Conservation (phyloP, 2,797 vertebrate genomes). For the Adrianichthys oophorus region DNA sequence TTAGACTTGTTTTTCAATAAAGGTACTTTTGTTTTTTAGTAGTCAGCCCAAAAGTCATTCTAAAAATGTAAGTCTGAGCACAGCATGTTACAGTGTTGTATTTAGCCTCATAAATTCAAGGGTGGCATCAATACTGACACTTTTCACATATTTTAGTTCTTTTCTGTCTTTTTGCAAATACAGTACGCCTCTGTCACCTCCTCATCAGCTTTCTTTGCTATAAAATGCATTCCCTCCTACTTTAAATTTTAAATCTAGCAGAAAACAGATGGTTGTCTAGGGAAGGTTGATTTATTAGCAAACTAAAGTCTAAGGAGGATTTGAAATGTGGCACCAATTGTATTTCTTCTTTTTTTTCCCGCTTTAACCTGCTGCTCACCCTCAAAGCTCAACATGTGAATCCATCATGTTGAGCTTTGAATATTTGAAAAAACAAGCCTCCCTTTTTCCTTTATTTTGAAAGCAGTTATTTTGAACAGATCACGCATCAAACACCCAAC, state of each 20-base stretch:
- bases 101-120: too few species aligned
- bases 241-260: conserved; percentile 72
- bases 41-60: too few species aligned
- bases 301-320: conserved; percentile 46
- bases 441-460: conserved; percentile 9
- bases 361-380: conserved; percentile 62
- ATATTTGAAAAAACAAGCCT: conserved; percentile 3
- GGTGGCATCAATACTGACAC: not conserved
- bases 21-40: too few species aligned
- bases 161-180: conserved; percentile 52
- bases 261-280: conserved; percentile 59
- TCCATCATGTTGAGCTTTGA: conserved; percentile 46
- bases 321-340: conserved; percentile 63
- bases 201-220: conserved; percentile 61
- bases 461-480: not conserved
- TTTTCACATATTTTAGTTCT: conserved; percentile 24
- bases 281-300: conserved; percentile 47
- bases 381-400: conserved; percentile 53
- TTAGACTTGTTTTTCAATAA: too few species aligned
- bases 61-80: conserved; percentile 5
- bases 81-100: too few species aligned
- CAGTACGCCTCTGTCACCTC: conserved; percentile 25
- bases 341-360: conserved; percentile 47
- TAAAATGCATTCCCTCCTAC: conserved; percentile 66
- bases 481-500: not conserved